phyloP scores from a whole-genome alignment of 1,140 invertebrate genomes.

The Microvelia longipes region DNA sequence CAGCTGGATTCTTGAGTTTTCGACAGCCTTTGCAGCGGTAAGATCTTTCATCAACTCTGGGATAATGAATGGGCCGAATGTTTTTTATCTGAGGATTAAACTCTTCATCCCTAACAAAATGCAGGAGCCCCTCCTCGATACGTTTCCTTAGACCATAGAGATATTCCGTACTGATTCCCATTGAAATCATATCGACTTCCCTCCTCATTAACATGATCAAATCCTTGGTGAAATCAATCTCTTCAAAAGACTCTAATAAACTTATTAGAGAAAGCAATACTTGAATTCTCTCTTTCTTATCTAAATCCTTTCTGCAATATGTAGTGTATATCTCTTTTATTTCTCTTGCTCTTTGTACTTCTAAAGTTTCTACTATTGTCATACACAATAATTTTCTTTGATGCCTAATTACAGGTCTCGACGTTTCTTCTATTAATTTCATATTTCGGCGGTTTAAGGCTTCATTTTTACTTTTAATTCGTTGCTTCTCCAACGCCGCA shows the following conservation, averaged over 20 bases:
- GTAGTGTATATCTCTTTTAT: constrained; percentile 1
- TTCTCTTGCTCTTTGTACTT: background rate
- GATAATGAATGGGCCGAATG: background rate
- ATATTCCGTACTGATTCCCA: background rate
- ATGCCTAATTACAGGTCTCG: background rate
- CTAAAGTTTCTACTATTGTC: constrained; percentile 1
- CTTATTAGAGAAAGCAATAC: background rate
- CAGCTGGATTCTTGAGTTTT: background rate
- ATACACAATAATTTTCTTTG: background rate
- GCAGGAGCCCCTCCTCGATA: background rate
- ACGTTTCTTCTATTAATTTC: background rate
- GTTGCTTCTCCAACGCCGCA: background rate
- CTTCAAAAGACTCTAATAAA: background rate
- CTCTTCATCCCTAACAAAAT: background rate
- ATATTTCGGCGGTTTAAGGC: background rate
- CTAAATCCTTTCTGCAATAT: background rate
- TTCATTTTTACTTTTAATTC: constrained; percentile 2
- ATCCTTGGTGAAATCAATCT: background rate
- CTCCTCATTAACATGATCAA: background rate
- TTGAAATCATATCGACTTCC: constrained; percentile 1
- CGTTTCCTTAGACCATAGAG: background rate
- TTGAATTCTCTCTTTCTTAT: background rate
- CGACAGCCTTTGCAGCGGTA: background rate
- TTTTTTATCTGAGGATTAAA: constrained; percentile 1
- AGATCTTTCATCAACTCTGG: background rate